Conservation (phyloP, 2,797 vertebrate species). For the Sebastes cheni region DNA sequence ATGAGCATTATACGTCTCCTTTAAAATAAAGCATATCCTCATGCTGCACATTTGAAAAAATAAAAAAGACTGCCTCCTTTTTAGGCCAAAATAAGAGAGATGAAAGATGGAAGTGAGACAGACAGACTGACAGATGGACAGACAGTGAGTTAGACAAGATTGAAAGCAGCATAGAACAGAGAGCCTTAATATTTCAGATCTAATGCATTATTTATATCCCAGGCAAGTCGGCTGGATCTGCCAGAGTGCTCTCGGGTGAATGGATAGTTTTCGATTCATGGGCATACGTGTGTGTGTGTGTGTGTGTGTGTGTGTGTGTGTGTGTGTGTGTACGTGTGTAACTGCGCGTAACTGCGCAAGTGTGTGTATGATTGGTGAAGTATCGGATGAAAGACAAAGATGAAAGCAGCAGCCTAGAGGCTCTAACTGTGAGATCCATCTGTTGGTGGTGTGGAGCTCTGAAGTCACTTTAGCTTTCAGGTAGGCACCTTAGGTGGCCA, state of each 20-base stretch:
- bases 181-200: slow-evolving; percentile 79
- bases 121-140: slow-evolving; percentile 13
- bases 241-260: slow-evolving; percentile 67
- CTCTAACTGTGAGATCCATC: slow-evolving; percentile 67
- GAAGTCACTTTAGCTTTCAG: slow-evolving; percentile 57
- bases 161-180: slow-evolving; percentile 49
- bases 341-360: not conserved
- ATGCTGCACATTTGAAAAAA: not conserved
- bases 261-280: slow-evolving; percentile 61
- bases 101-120: slow-evolving; percentile 1
- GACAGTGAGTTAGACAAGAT: slow-evolving; percentile 49
- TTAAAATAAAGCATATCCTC: not conserved
- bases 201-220: slow-evolving; percentile 78
- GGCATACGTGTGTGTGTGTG: not conserved
- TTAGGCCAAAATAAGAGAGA: slow-evolving; percentile 5
- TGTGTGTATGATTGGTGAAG: slow-evolving; percentile 44
- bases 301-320: not conserved
- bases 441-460: slow-evolving; percentile 63
- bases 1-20: not conserved
- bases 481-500: slow-evolving; percentile 46
- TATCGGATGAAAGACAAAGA: slow-evolving; percentile 76
- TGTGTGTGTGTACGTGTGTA: not conserved
- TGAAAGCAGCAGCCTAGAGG: slow-evolving; percentile 73
- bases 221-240: slow-evolving; percentile 56
- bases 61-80: not conserved